Conservation (phyloP, 2,797 vertebrate species). For the Nannoperca obscura region DNA sequence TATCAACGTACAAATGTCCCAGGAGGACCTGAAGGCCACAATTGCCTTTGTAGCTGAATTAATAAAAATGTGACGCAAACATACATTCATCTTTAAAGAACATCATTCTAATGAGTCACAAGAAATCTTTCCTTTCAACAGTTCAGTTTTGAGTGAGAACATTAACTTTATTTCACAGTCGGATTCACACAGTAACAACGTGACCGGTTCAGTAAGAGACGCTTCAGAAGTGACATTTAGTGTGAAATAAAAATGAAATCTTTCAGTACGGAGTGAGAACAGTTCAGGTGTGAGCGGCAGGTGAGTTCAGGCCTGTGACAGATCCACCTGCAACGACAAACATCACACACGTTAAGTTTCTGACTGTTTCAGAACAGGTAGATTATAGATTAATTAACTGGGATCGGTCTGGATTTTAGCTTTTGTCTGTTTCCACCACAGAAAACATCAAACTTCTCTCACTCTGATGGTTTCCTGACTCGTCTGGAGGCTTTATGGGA, state of each 20-base stretch:
- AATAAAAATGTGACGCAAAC: not conserved
- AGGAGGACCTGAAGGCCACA: not conserved
- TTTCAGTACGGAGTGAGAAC: conserved; percentile 33
- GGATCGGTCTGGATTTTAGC: not conserved
- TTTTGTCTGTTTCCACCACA: not conserved
- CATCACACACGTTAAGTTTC: not conserved
- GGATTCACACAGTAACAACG: conserved; percentile 46
- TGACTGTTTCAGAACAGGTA: not conserved
- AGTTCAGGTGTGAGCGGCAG: not conserved
- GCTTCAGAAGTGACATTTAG: conserved; percentile 23
- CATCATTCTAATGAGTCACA: not conserved
- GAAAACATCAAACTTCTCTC: not conserved
- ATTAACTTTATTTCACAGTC: conserved; percentile 46
- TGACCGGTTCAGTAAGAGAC: not conserved
- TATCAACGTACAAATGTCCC: too few relatives aligned
- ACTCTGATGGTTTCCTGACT: not conserved
- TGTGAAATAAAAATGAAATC: conserved; percentile 33
- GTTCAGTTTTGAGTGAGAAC: not conserved
- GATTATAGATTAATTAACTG: not conserved
- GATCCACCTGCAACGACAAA: conserved; percentile 87
- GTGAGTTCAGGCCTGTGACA: conserved; percentile 75
- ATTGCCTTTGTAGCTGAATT: not conserved
- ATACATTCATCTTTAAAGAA: not conserved
- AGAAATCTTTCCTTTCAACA: not conserved
- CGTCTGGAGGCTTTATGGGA: too few relatives aligned